A percentile compares a stretch with the other conserved stretches of the same genome.
These are phyloP conservation scores for Acanthurus tractus DNA, from an alignment of 2,797 vertebrate genomes.

Conservation along the genomic window DNA sequence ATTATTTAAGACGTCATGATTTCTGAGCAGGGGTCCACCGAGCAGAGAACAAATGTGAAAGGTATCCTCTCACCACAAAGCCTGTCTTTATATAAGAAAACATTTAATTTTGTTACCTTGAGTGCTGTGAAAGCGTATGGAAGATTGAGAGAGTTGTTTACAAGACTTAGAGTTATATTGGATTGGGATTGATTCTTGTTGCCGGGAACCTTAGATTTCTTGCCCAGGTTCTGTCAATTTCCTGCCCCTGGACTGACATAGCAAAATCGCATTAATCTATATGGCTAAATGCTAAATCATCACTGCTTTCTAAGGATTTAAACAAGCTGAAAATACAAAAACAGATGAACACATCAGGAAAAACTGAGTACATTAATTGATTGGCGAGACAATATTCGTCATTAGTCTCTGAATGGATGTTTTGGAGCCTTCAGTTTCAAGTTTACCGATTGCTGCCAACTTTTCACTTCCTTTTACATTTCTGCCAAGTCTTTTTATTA, in stretches of 20 bases:
- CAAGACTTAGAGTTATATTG: slow-evolving; percentile 9
- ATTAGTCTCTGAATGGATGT: slow-evolving; percentile 14
- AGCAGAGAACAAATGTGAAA: slow-evolving; percentile 63
- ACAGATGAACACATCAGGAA: slow-evolving; percentile 12
- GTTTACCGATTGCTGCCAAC: slow-evolving; percentile 6
- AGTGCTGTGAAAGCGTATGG: slow-evolving; percentile 23
- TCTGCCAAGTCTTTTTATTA: background rate
- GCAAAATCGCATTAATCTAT: slow-evolving; percentile 26
- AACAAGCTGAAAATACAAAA: slow-evolving; percentile 17
- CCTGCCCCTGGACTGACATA: background rate
- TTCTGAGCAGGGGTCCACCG: slow-evolving; percentile 58
- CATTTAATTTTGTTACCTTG: slow-evolving; percentile 43
- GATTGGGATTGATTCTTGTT: slow-evolving; percentile 41
- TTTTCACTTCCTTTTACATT: background rate
- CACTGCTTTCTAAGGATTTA: slow-evolving; percentile 24
- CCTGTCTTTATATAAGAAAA: slow-evolving; percentile 48
- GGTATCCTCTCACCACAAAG: slow-evolving; percentile 42
- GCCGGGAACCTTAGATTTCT: slow-evolving; percentile 13
- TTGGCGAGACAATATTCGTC: slow-evolving; percentile 1
- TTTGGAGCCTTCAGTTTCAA: background rate
- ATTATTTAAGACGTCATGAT: slow-evolving; percentile 74
- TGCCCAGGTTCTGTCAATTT: slow-evolving; percentile 38
- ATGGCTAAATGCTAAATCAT: slow-evolving; percentile 21
- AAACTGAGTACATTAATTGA: slow-evolving; percentile 3
- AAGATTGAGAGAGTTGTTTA: slow-evolving; percentile 19